phyloP scores from a whole-genome alignment of 2,113 vertebrate species.

The Centropus unirufus region DNA sequence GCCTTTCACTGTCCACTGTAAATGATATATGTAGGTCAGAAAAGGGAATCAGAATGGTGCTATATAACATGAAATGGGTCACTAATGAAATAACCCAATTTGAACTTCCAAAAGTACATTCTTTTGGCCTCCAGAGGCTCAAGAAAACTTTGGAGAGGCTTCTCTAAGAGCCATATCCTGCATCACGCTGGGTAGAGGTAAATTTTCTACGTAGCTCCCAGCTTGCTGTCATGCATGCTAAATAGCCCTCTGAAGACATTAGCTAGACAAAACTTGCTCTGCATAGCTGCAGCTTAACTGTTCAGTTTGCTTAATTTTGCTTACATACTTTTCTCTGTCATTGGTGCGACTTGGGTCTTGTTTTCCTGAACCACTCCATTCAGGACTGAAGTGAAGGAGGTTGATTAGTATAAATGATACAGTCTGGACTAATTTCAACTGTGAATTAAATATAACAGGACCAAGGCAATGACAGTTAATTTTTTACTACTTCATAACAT shows the following conservation, averaged over 20 bases:
- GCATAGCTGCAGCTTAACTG: background rate
- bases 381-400: background rate
- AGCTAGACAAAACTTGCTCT: background rate
- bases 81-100: background rate
- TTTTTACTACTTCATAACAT: constrained; percentile 47
- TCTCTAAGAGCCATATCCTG: background rate
- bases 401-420: constrained; percentile 35
- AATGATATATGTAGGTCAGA: background rate
- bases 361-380: background rate
- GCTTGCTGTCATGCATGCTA: background rate
- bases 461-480: background rate
- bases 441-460: constrained; percentile 48
- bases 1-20: background rate
- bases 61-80: background rate
- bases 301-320: background rate
- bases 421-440: background rate
- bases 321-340: background rate
- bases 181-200: background rate
- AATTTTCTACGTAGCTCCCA: background rate
- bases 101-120: background rate
- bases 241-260: background rate
- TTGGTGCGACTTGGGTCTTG: background rate
- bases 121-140: background rate
- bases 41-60: background rate
- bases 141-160: background rate